phyloP scores from a whole-genome alignment of 2,797 vertebrate species.

The Pempheris klunzingeri region DNA sequence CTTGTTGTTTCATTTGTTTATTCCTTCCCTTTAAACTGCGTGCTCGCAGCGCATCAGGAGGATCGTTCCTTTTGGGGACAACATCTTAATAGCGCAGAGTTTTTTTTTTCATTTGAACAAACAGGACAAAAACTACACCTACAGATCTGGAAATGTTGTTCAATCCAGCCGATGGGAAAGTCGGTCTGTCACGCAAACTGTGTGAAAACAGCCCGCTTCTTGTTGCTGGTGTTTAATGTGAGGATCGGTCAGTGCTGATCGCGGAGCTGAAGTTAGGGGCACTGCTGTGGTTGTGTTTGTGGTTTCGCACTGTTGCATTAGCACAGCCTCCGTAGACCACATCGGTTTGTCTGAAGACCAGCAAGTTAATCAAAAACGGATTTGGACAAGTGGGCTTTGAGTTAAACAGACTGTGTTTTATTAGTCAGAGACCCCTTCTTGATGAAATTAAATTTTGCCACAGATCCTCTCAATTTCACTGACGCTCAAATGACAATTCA shows the following conservation, averaged over 20 bases:
- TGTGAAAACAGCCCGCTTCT: not conserved
- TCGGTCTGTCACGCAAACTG: not conserved
- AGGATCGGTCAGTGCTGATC: conserved; percentile 17
- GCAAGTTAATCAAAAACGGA: conserved; percentile 84
- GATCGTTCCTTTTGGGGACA: conserved; percentile 1
- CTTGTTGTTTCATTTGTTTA: not conserved
- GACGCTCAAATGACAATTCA: conserved; percentile 38
- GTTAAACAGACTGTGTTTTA: conserved; percentile 64
- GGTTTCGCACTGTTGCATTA: conserved; percentile 80
- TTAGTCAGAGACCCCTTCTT: conserved; percentile 41
- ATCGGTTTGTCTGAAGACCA: conserved; percentile 76
- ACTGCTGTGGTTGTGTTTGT: conserved; percentile 67
- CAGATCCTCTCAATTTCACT: conserved; percentile 28
- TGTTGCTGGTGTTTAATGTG: conserved; percentile 4
- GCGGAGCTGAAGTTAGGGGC: conserved; percentile 62
- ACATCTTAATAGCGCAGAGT: conserved; percentile 22
- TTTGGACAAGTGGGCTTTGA: conserved; percentile 78
- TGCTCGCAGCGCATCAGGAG: not conserved
- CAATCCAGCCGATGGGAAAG: not conserved
- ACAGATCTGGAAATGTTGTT: not conserved
- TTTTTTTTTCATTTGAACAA: conserved; percentile 2
- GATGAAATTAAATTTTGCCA: conserved; percentile 59
- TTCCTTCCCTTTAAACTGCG: not conserved
- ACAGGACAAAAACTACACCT: not conserved
- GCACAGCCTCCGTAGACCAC: conserved; percentile 73